These are phyloP conservation scores for Sycobia sp. DNA, from an alignment of 1,140 invertebrate species.

Conservation along the genomic window DNA sequence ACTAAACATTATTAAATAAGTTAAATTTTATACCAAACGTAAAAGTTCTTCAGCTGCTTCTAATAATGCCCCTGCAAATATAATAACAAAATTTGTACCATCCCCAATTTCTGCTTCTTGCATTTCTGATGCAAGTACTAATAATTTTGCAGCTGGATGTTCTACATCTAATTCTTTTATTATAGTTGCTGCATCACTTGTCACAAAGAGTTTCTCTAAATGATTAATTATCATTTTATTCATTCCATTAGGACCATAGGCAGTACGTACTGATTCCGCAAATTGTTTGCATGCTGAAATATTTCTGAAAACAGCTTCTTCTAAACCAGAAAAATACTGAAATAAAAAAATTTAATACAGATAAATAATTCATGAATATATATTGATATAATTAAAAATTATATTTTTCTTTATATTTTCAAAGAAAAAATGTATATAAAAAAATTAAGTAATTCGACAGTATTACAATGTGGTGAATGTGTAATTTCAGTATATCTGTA, in stretches of 20 bases:
- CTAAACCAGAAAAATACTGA: conserved; percentile 93
- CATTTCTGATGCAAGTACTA: conserved; percentile 96
- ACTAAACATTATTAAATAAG: neutral
- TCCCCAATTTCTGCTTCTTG: conserved; percentile 99
- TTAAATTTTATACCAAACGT: conserved; percentile 71
- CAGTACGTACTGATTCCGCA: conserved; percentile 87
- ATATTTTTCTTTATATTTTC: too few species aligned
- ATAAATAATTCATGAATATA: conserved; percentile 11
- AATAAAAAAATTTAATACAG: conserved; percentile 42
- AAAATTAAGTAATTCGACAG: too few species aligned
- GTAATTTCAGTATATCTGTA: too few species aligned
- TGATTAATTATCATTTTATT: conserved; percentile 99
- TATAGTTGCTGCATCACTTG: conserved; percentile 98
- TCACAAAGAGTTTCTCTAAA: conserved; percentile 97
- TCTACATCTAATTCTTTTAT: conserved; percentile 95
- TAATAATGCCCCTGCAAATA: conserved; percentile 89
- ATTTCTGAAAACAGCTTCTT: conserved; percentile 96
- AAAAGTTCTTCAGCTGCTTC: conserved; percentile 92
- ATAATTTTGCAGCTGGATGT: conserved; percentile 97
- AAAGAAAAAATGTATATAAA: too few species aligned
- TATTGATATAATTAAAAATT: too few species aligned
- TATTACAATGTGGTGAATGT: too few species aligned
- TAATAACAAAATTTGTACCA: conserved; percentile 98
- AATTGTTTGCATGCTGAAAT: conserved; percentile 97
- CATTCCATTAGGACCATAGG: conserved; percentile 98